phyloP scores from a whole-genome alignment of 1,140 invertebrate species.

The Drosophila lacertosa region DNA sequence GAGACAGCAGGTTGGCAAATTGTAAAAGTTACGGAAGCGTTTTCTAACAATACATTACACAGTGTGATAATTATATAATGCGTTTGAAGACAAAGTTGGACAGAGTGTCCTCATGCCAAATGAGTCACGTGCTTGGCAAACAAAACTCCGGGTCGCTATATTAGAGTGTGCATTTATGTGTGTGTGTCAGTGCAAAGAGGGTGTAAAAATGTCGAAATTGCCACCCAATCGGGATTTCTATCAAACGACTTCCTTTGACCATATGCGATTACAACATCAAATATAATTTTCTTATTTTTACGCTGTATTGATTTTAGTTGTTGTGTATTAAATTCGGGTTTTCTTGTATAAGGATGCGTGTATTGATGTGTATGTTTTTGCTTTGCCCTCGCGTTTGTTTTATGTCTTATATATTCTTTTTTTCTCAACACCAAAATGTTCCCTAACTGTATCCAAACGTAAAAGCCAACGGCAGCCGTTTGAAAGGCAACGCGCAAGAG shows the following conservation, averaged over 20 bases:
- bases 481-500: slow-evolving; percentile 50
- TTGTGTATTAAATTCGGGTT: slow-evolving; percentile 57
- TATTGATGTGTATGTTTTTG: slow-evolving; percentile 18
- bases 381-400: slow-evolving; percentile 47
- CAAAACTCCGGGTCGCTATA: slow-evolving; percentile 9
- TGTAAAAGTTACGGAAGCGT: slow-evolving; percentile 20
- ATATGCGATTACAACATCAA: slow-evolving; percentile 64
- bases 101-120: slow-evolving; percentile 22
- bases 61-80: slow-evolving; percentile 46
- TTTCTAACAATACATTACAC: slow-evolving; percentile 20
- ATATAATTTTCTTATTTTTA: slow-evolving; percentile 60
- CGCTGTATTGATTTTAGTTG: slow-evolving; percentile 71
- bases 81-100: slow-evolving; percentile 1
- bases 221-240: slow-evolving; percentile 30
- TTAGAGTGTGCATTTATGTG: neutral
- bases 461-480: slow-evolving; percentile 51
- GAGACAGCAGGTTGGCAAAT: slow-evolving; percentile 18
- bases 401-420: slow-evolving; percentile 57
- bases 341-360: neutral
- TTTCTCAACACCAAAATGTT: slow-evolving; percentile 38
- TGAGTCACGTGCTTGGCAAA: slow-evolving; percentile 41
- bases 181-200: slow-evolving; percentile 21
- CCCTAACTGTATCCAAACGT: slow-evolving; percentile 46
- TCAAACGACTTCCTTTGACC: slow-evolving; percentile 38
- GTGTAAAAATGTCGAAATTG: slow-evolving; percentile 35